Evolutionary conservation across 2,888 invertebrate species (phyloP).

Genomic region (Danaus chrysippus): DNA sequence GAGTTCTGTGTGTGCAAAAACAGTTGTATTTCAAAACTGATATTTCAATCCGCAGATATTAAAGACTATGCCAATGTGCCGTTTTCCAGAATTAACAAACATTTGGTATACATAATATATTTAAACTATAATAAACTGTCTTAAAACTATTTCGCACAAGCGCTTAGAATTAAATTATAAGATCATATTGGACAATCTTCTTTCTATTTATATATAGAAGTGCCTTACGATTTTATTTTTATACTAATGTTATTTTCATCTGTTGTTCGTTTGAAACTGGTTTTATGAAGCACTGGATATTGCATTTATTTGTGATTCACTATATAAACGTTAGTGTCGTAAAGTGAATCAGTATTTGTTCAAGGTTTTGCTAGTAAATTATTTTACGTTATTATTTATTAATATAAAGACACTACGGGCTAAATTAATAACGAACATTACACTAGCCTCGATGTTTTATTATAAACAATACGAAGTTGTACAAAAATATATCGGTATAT

Average conservation of each 20-base stretch:
- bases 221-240: conserved; percentile 77
- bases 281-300: conserved; percentile 58
- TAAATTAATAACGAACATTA: conserved; percentile 22
- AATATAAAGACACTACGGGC: conserved; percentile 28
- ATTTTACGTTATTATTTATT: conserved; percentile 34
- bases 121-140: conserved; percentile 8
- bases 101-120: conserved; percentile 24
- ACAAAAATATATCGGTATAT: conserved; percentile 21
- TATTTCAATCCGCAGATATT: not conserved
- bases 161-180: conserved; percentile 52
- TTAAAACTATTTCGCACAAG: conserved; percentile 39
- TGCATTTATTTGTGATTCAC: conserved; percentile 68
- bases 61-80: not conserved
- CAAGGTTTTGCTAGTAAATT: conserved; percentile 45
- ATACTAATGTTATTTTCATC: conserved; percentile 53
- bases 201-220: conserved; percentile 74
- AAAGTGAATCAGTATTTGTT: conserved; percentile 45
- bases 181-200: conserved; percentile 55
- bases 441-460: conserved; percentile 16
- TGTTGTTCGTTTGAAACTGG: conserved; percentile 44
- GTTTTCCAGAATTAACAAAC: conserved; percentile 6
- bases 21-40: not conserved
- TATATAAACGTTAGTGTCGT: conserved; percentile 39
- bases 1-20: not conserved
- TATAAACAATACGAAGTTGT: conserved; percentile 9